A percentile compares a stretch with the other conserved stretches of the same genome.
phyloP scores from a whole-genome alignment of 2,797 vertebrate species.

The Paratrypauchen microcephalus region DNA sequence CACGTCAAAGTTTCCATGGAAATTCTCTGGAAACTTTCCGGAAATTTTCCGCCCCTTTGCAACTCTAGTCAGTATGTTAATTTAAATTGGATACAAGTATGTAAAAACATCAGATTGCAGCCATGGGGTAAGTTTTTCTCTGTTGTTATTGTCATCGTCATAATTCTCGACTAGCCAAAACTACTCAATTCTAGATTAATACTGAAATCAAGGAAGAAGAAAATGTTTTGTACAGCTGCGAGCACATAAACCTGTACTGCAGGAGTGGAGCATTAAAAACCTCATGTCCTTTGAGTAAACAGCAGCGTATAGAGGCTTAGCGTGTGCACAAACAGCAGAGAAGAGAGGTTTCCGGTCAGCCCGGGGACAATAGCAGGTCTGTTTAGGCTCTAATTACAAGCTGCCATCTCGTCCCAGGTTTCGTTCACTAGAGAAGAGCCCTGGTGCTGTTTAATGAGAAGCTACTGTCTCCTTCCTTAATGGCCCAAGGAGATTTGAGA shows the following conservation, averaged over 20 bases:
- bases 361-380: conserved; percentile 38
- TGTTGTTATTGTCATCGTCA: no score
- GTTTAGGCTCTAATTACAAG: conserved; percentile 39
- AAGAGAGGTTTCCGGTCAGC: background rate
- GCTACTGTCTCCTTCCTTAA: conserved; percentile 1
- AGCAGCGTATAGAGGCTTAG: background rate
- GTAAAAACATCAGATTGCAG: no score
- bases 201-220: no score
- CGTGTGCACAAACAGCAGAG: background rate
- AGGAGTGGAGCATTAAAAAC: background rate
- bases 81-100: no score
- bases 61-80: no score
- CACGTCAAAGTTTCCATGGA: no score
- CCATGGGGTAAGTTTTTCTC: no score
- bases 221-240: background rate
- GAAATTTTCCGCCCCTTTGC: no score
- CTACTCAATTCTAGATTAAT: no score
- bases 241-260: no score
- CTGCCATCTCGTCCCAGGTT: conserved; percentile 31
- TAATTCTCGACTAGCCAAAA: no score
- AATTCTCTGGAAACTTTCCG: no score
- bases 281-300: background rate
- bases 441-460: conserved; percentile 16
- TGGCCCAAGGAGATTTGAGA: conserved; percentile 11
- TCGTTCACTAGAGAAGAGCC: conserved; percentile 24